Conservation (phyloP, 1,140 invertebrate genomes). For the Grapholita molesta region DNA sequence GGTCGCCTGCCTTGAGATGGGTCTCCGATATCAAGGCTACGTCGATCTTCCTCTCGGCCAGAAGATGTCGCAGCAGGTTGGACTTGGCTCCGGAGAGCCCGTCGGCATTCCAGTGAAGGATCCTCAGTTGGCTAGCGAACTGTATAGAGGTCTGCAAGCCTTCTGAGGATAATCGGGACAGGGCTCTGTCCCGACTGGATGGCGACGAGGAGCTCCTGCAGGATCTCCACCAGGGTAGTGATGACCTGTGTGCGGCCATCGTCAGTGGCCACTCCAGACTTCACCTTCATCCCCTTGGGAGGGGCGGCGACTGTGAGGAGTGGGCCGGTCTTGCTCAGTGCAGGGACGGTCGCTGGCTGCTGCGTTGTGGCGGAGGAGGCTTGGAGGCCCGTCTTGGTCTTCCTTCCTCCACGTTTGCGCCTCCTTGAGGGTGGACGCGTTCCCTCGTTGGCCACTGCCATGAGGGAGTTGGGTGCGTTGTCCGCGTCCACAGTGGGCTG, state of each 20-base stretch:
- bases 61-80: neutral
- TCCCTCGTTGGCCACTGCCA: neutral
- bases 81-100: neutral
- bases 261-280: neutral
- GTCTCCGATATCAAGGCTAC: constrained; percentile 18
- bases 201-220: neutral
- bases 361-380: neutral
- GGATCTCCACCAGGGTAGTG: neutral
- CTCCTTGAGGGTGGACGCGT: neutral
- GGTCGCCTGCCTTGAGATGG: neutral
- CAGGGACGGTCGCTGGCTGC: neutral
- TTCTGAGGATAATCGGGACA: neutral
- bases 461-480: neutral
- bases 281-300: neutral
- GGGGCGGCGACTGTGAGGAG: neutral
- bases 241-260: neutral
- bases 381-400: neutral
- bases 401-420: neutral
- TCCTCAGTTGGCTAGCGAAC: neutral
- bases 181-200: neutral
- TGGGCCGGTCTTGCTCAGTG: neutral
- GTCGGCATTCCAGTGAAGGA: constrained; percentile 23
- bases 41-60: constrained; percentile 18
- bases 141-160: neutral
- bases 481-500: neutral